Base-by-base conservation (phyloP, 92 coral and sea anemone species). In the Heteractis magnifica region DNA sequence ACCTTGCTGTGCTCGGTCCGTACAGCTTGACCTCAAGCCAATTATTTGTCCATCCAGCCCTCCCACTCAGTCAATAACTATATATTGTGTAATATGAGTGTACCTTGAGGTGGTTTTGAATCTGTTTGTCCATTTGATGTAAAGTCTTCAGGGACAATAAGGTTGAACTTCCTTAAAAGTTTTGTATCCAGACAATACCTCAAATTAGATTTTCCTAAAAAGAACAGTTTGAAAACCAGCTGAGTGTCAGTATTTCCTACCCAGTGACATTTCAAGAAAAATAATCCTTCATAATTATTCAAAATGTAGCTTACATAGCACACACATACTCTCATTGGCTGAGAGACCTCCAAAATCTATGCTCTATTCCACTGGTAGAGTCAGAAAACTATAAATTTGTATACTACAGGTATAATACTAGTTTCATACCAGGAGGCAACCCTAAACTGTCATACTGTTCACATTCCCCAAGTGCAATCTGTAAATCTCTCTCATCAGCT, bases 101-200 rank as follows among this genome's bases (percentile, higher is more conserved):
- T 65, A 95, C 98, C 92, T 90, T 89, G 88, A 0, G 98, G 99
- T 50, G 99, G 93, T 62, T 76, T 82, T 19, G 90, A 59, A 19
- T 91, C 77, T n/a, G 89, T 78, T 7, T 77, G 86, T 64, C 90
- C 90, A 58, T 88, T 88, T 51, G 93, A 80, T 6, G 91, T 89
- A 71, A 94, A 96, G 77, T 96, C 99, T 59, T 90, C 98, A 41
- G 99, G 99, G 56, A 94, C 95, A 74, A 96, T 94, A 48, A 96
- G 94, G 81, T 90, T 82, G 72, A 90, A 85, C 52, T 86, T 93
- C 84, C 90, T 90, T 51, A 96, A 88, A 70, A 96, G 86, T 80
- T 91, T 86, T 5, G 89, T 91, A 77, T 96, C 98, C 75, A 96
- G 84, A 73, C 94, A 92, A 86, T 89, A 80, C n/a, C 96, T 84